Conservation (phyloP, 2,797 vertebrate genomes). For the Gorsachius magnificus region DNA sequence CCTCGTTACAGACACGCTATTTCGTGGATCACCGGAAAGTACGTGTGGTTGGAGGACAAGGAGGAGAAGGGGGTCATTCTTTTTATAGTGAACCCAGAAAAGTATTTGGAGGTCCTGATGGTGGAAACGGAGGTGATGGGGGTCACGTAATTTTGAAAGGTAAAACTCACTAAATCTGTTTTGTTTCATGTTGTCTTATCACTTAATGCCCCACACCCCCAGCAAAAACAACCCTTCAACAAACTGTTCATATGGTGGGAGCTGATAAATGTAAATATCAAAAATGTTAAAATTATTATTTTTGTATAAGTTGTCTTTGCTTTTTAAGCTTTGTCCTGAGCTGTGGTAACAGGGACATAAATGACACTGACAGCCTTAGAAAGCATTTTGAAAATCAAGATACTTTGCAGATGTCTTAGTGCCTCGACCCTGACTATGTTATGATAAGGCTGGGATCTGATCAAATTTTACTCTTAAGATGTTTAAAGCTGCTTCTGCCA, state of each 20-base stretch:
- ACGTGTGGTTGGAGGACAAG: constrained; percentile 83
- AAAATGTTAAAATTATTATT: neutral
- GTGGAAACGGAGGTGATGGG: constrained; percentile 92
- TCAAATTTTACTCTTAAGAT: neutral
- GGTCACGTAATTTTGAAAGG: constrained; percentile 82
- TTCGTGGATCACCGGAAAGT: constrained; percentile 90
- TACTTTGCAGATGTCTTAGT: neutral
- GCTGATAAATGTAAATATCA: neutral
- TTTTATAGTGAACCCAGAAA: constrained; percentile 96
- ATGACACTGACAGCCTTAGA: neutral
- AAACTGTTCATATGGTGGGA: neutral
- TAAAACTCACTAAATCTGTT: neutral
- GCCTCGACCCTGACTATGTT: neutral
- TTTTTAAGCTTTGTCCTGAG: neutral
- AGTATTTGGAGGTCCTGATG: constrained; percentile 92
- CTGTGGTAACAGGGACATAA: neutral
- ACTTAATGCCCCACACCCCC: neutral
- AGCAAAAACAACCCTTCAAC: fast-evolving
- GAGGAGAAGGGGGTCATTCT: constrained; percentile 84
- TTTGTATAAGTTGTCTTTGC: neutral
- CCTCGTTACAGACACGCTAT: constrained; percentile 80
- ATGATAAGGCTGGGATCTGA: neutral
- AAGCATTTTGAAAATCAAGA: neutral
- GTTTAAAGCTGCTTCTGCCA: neutral
- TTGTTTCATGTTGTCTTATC: fast-evolving